Percentiles rank a stretch among this genome's conserved stretches.
These are phyloP conservation scores for Macrosteles quadrilineatus DNA, from an alignment of 1,140 invertebrate species.

Conservation along the genomic window DNA sequence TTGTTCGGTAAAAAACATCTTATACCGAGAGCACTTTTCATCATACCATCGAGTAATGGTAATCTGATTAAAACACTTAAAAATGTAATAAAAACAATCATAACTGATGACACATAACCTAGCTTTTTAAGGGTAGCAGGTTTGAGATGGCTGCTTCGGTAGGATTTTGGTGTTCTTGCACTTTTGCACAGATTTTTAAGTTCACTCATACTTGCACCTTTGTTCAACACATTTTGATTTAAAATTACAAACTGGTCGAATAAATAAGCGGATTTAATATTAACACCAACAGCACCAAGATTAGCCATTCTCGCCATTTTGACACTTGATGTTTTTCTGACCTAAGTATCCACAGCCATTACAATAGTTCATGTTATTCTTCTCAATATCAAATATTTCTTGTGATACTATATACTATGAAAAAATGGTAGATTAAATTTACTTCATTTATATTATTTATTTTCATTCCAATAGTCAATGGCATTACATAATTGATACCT, in stretches of 20 bases:
- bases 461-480: too few relatives aligned
- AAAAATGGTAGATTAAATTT: too few relatives aligned
- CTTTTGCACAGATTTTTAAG: slow-evolving; percentile 2
- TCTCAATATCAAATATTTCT: too few relatives aligned
- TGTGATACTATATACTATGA: too few relatives aligned
- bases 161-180: neutral
- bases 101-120: slow-evolving; percentile 27
- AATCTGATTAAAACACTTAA: slow-evolving; percentile 31
- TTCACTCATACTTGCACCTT: slow-evolving; percentile 15
- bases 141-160: neutral
- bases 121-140: slow-evolving; percentile 13
- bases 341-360: too few relatives aligned
- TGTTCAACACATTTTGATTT: slow-evolving; percentile 20
- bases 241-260: slow-evolving; percentile 22
- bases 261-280: slow-evolving; percentile 14
- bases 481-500: too few relatives aligned
- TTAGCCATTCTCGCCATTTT: slow-evolving; percentile 11
- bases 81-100: slow-evolving; percentile 29
- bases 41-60: slow-evolving; percentile 40
- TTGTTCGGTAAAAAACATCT: slow-evolving; percentile 80
- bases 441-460: too few relatives aligned
- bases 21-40: slow-evolving; percentile 48
- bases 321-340: slow-evolving; percentile 1
- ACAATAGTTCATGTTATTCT: too few relatives aligned
- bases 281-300: slow-evolving; percentile 2